Evolutionary conservation across 1,140 invertebrate genomes (phyloP), one percentile per base, ranked within the genome.

Genomic region (Drosophila kohkoa): DNA sequence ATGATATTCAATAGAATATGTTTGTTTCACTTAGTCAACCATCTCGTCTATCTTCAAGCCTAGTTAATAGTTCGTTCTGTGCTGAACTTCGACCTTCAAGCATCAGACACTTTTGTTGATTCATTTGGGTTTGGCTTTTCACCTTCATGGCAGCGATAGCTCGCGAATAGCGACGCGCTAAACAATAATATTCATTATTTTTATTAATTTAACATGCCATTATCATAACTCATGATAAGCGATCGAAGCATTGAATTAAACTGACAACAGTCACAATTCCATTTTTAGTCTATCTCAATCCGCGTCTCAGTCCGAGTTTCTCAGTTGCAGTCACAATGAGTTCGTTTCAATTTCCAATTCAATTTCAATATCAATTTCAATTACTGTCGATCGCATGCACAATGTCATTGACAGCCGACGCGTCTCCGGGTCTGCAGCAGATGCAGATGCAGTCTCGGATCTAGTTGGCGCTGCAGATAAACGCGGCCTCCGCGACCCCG

Each of bases 171-270:
- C 55, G 66, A 75, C 30, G 58, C 68, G 63, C 77, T 54, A 72
- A 82, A 83, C 87, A 88, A 89, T 78, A 69, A 83, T 78, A 78
- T 89, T 64, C 79, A 89, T 88, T 88, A 83, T 89, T 81, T 75
- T 89, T 75, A 88, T 88, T 88, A 88, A 87, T 80, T 87, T 89
- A 74, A 83, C 76, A 75, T 71, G 74, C 73, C 74, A 89, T 81
- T 83, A 89, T 70, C 79, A 49, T 68, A 60, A 68, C 55, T 80
- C 64, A 62, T 65, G 82, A 86, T 86, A 81, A 81, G 76, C 57
- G 16, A 48, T 51, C 52, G 46, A 8, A 25, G 68, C 75, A 69
- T 57, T 58, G 71, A 74, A 67, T 76, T 59, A 69, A 67, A 62
- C 46, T 69, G 60, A 75, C 59, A 45, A 68, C 59, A 60, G 58